Conservation (phyloP, 2,888 invertebrate genomes). For the Ashinkailepas kermadecensis region DNA sequence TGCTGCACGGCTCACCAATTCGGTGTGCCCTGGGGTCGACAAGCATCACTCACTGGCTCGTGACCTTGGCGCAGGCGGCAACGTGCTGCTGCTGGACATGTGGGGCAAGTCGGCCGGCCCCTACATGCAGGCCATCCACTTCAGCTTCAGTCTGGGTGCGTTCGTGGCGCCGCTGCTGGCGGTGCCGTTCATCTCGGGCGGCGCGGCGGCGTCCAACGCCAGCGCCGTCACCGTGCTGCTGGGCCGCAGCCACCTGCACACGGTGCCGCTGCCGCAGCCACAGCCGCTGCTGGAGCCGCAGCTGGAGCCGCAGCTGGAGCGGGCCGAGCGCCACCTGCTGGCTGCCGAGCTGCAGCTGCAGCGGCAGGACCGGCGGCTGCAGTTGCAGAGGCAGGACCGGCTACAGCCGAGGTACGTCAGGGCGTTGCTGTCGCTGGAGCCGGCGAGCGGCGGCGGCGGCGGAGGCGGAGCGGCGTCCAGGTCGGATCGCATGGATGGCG, state of each 20-base stretch:
- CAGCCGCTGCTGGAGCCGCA: not conserved
- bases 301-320: not conserved
- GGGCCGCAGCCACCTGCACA: not conserved
- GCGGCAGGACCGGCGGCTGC: too few species aligned
- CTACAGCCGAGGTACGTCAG: too few species aligned
- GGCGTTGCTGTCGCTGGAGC: too few species aligned
- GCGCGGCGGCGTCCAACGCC: not conserved
- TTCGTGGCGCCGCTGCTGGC: slow-evolving; percentile 45
- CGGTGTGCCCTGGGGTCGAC: too few species aligned
- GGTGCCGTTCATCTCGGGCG: slow-evolving; percentile 40
- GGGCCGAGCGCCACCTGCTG: not conserved
- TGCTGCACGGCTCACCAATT: too few species aligned
- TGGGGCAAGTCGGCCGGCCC: slow-evolving; percentile 40
- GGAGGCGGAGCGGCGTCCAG: too few species aligned
- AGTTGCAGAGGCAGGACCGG: too few species aligned
- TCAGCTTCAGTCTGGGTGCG: slow-evolving; percentile 45
- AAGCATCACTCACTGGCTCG: too few species aligned
- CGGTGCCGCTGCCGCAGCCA: not conserved
- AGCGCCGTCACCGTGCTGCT: not conserved
- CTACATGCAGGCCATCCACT: slow-evolving; percentile 44
- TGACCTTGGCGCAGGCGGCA: slow-evolving; percentile 29
- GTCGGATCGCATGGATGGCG: too few species aligned
- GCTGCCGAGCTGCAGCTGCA: too few species aligned
- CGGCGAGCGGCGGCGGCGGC: too few species aligned
- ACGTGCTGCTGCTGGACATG: slow-evolving; percentile 33